A percentile compares a stretch with the other conserved stretches of the same genome.
Conservation (phyloP, 1,140 invertebrate species). For the Teleogryllus occipitalis region DNA sequence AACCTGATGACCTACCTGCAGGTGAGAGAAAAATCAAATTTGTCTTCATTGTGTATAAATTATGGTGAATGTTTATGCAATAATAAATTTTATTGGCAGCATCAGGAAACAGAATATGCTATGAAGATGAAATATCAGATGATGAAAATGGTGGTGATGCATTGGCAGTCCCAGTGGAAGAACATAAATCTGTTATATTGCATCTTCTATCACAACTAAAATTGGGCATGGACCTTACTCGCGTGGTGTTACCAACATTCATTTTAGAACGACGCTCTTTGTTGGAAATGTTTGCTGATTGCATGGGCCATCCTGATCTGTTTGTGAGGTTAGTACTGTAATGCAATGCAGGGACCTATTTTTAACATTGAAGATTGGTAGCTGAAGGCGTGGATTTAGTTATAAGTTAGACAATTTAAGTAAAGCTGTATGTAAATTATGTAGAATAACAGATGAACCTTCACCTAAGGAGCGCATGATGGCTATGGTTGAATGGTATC, state of each 20-base stretch:
- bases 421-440: conserved; percentile 18
- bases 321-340: conserved; percentile 44
- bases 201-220: conserved; percentile 52
- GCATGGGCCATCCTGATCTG: conserved; percentile 56
- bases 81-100: background rate
- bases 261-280: conserved; percentile 54
- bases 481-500: conserved; percentile 49
- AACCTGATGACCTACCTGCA: no score
- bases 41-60: background rate
- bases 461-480: conserved; percentile 49
- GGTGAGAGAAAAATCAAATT: background rate
- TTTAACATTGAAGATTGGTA: no score
- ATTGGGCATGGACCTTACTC: conserved; percentile 58
- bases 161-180: conserved; percentile 35
- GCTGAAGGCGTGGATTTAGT: no score
- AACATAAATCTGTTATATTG: conserved; percentile 50
- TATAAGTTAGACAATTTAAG: background rate
- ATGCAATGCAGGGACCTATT: background rate
- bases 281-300: conserved; percentile 56
- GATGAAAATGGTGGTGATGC: conserved; percentile 19
- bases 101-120: conserved; percentile 1
- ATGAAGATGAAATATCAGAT: conserved; percentile 18
- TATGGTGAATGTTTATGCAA: background rate
- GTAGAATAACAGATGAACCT: conserved; percentile 43
- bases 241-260: conserved; percentile 50